A percentile compares a stretch with the other conserved stretches of the same genome.
These are phyloP conservation scores for Sapajus apella DNA, from an alignment of 2,113 vertebrate species.

Conservation along the genomic window DNA sequence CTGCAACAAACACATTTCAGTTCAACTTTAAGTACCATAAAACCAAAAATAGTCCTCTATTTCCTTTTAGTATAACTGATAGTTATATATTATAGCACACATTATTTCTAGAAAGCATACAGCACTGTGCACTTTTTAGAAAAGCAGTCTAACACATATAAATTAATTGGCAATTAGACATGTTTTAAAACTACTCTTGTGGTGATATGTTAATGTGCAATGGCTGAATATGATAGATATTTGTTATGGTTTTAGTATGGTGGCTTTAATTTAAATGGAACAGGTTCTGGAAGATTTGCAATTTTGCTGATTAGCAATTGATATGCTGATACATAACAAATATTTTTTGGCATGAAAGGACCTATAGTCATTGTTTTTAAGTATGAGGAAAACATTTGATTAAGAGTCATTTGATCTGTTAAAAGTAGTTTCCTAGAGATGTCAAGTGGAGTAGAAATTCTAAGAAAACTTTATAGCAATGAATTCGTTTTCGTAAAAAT, in stretches of 20 bases:
- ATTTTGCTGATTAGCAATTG: neutral
- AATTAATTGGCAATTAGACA: neutral
- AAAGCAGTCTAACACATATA: neutral
- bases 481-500: conserved; percentile 67
- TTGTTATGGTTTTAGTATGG: neutral
- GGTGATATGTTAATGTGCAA: neutral
- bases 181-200: neutral
- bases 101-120: neutral
- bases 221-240: neutral
- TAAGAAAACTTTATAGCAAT: conserved; percentile 58
- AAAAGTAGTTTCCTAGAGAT: conserved; percentile 56
- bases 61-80: neutral
- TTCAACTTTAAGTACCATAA: conserved; percentile 46
- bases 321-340: neutral
- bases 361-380: conserved; percentile 11
- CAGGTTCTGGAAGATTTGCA: neutral
- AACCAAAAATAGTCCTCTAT: neutral
- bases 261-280: neutral
- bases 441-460: conserved; percentile 61
- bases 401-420: conserved; percentile 54
- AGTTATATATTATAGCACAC: neutral
- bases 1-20: neutral
- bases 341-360: neutral
- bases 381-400: conserved; percentile 2
- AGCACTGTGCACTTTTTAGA: neutral